Conservation (phyloP, 2,888 invertebrate genomes). For the Thecocarcelia acutangulata region DNA sequence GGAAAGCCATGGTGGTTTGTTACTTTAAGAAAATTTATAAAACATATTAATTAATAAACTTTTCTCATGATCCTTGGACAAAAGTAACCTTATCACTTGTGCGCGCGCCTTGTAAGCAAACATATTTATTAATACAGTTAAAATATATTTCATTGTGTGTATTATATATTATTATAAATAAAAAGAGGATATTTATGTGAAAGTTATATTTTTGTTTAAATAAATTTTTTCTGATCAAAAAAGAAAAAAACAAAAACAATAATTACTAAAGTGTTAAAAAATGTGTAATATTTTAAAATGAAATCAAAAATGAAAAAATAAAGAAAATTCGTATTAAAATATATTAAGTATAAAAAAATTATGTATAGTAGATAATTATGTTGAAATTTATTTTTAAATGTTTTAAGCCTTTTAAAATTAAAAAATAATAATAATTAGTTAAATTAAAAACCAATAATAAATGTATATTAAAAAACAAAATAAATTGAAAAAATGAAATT, state of each 20-base stretch:
- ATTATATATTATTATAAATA: constrained; percentile 51
- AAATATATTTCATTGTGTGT: constrained; percentile 63
- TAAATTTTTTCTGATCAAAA: constrained; percentile 43
- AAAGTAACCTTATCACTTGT: constrained; percentile 2
- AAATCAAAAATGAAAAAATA: background rate
- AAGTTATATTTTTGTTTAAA: constrained; percentile 42
- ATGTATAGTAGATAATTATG: constrained; percentile 70
- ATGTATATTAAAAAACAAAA: constrained; percentile 16
- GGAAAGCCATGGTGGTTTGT: no score
- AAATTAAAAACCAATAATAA: constrained; percentile 60
- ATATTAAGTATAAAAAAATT: constrained; percentile 45
- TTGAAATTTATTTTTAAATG: constrained; percentile 67
- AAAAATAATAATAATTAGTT: constrained; percentile 57
- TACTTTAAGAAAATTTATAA: no score
- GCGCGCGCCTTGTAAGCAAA: constrained; percentile 20
- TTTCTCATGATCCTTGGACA: no score
- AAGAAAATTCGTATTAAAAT: constrained; percentile 37
- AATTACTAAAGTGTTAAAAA: constrained; percentile 52
- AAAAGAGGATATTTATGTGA: constrained; percentile 56
- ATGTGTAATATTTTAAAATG: constrained; percentile 62
- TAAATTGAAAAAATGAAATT: constrained; percentile 2
- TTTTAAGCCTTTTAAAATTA: constrained; percentile 66
- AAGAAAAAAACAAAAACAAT: constrained; percentile 40
- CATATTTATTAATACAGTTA: constrained; percentile 60
- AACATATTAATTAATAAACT: no score